These are phyloP conservation scores for Agapornis canus DNA, from an alignment of 2,797 vertebrate genomes.

Conservation along the genomic window DNA sequence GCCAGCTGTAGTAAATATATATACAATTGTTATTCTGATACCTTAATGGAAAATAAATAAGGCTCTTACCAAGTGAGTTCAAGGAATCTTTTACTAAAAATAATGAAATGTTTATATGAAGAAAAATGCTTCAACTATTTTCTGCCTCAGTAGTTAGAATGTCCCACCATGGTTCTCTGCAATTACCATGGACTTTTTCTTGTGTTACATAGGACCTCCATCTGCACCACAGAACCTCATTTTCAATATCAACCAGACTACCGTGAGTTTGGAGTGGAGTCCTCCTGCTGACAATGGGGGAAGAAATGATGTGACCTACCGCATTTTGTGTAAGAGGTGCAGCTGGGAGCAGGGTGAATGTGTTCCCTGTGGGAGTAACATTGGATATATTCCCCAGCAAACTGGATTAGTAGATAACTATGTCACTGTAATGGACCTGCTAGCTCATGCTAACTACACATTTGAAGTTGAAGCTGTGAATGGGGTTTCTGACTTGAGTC, in stretches of 20 bases:
- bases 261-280: constrained; percentile 94
- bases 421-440: constrained; percentile 90
- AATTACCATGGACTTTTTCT: constrained; percentile 36
- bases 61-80: constrained; percentile 60
- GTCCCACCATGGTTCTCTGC: not conserved
- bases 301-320: constrained; percentile 93
- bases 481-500: constrained; percentile 95
- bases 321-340: constrained; percentile 92
- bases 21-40: constrained; percentile 64
- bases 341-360: constrained; percentile 98
- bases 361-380: constrained; percentile 89
- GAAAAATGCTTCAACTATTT: constrained; percentile 47
- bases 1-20: constrained; percentile 63
- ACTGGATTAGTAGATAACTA: constrained; percentile 93
- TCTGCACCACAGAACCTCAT: constrained; percentile 98
- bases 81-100: constrained; percentile 68
- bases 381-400: constrained; percentile 92
- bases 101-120: constrained; percentile 64
- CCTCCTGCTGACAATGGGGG: constrained; percentile 94
- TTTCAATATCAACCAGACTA: constrained; percentile 99
- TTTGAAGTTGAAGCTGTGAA: constrained; percentile 99
- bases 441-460: constrained; percentile 98
- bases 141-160: constrained; percentile 51
- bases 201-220: constrained; percentile 88
- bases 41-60: constrained; percentile 76